Conservation (phyloP, 2,113 vertebrate species). For the Chionomys nivalis region DNA sequence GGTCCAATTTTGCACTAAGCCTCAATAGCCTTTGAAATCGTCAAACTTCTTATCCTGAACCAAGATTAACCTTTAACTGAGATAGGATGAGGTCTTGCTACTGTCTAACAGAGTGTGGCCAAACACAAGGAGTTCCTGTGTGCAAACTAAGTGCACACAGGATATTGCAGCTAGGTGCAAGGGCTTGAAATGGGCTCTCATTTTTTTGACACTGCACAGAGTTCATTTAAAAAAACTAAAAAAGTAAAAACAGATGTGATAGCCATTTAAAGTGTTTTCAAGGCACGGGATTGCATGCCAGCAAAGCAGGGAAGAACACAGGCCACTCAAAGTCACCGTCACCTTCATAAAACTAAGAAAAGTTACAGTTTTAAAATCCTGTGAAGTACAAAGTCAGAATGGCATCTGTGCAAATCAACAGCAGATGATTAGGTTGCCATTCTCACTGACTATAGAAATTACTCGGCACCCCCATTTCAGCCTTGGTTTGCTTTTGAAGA, state of each 20-base stretch:
- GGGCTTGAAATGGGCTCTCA: constrained; percentile 26
- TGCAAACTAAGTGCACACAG: constrained; percentile 38
- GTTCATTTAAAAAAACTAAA: not conserved
- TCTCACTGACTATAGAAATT: not conserved
- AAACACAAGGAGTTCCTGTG: constrained; percentile 39
- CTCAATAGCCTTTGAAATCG: constrained; percentile 60
- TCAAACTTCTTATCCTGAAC: constrained; percentile 69
- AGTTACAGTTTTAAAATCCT: constrained; percentile 63
- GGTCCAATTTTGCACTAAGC: constrained; percentile 73
- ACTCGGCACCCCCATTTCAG: not conserved
- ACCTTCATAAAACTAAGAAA: constrained; percentile 60
- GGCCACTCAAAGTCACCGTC: constrained; percentile 57
- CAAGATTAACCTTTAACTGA: constrained; percentile 72
- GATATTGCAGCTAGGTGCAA: constrained; percentile 44
- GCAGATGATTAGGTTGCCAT: constrained; percentile 3
- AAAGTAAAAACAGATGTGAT: not conserved
- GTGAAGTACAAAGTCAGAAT: constrained; percentile 56
- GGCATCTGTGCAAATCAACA: constrained; percentile 56
- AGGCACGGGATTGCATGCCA: constrained; percentile 48
- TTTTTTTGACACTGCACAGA: constrained; percentile 23
- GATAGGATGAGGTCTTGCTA: constrained; percentile 63
- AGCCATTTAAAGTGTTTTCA: constrained; percentile 65
- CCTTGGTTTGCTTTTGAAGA: constrained; percentile 28
- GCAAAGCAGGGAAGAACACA: constrained; percentile 37
- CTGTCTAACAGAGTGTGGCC: not conserved